Base-by-base conservation (phyloP, 2,797 vertebrate species). In the Chrysocyon brachyurus region DNA sequence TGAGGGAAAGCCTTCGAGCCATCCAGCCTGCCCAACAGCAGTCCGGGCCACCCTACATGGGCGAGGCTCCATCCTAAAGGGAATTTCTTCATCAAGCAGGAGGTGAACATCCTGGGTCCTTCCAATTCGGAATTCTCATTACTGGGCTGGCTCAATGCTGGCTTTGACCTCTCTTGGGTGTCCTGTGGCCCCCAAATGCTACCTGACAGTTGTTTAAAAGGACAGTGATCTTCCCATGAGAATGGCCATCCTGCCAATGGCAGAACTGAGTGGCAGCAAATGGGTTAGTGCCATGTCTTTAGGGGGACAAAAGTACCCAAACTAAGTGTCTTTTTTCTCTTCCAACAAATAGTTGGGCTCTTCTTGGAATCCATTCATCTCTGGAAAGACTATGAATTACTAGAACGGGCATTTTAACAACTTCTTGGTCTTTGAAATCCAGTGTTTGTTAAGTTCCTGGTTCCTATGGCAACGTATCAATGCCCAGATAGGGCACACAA, bases 21-120 rank as follows among this genome's bases (percentile, higher is more conserved):
- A 21, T 9, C 26, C 31, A 33, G 61, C 73, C 91, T 19, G 12
- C 61, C 72, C 57, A 24, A 12, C 14, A 14, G 31, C 49, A 28
- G 64, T 15, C 0, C 17, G 22, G 31, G 59, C 26, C 2, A 15
- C 59, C 54, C 8, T 9, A 2, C 10, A 0, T 7, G 12, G 28
- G 31, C 28, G 11, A 6, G 1, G 28, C 21, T 33, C 11, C 10
- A 0, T 49, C 63, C 57, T 28, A 11, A 28, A 12, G 11, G 21
- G 31, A 12, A 19, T 31, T 56, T 90, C 49, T 75, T 90, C 31
- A 12, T 40, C 19, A 0, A 2, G 0, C 21, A 12, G 26, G 7
- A 56, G 12, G 1, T 11, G 28, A 54, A 2, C 22, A 26, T 26
- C 49, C 56, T 11, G 2, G 28, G 36, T 7, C 61, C 54, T 91